Evolutionary conservation across 2,888 invertebrate species (phyloP).

Genomic region (Pteria penguin): DNA sequence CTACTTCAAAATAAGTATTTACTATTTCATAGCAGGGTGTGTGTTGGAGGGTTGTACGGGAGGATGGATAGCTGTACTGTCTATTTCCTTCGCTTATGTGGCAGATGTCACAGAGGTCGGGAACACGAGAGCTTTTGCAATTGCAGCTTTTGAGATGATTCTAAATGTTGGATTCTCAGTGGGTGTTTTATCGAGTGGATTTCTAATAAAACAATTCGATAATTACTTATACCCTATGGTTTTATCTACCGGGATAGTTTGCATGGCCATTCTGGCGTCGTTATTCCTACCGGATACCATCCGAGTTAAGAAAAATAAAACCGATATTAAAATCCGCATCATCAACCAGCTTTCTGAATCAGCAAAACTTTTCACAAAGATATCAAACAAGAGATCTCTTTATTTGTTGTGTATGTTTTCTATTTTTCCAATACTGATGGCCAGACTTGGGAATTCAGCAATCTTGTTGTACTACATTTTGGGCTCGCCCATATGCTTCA

Average conservation of each 20-base stretch:
- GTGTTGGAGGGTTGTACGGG: background rate
- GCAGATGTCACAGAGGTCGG: background rate
- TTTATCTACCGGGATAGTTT: background rate
- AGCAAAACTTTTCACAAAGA: background rate
- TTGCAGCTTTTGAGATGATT: background rate
- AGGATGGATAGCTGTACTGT: background rate
- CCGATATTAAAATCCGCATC: background rate
- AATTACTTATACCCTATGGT: background rate
- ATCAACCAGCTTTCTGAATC: too few species aligned
- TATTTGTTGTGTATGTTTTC: background rate
- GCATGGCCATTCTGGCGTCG: background rate
- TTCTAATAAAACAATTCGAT: background rate
- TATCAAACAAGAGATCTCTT: background rate
- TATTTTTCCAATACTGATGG: background rate
- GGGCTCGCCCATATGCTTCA: background rate
- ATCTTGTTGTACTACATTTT: background rate
- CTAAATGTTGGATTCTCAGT: background rate
- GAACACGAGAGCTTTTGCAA: background rate
- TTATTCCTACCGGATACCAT: background rate
- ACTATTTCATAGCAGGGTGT: background rate
- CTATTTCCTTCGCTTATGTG: background rate
- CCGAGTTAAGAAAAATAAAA: background rate
- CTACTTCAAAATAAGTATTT: background rate
- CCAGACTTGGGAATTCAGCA: background rate
- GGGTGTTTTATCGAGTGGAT: background rate